Conservation (phyloP, 2,797 vertebrate species). For the Stomatorhinus walkeri region DNA sequence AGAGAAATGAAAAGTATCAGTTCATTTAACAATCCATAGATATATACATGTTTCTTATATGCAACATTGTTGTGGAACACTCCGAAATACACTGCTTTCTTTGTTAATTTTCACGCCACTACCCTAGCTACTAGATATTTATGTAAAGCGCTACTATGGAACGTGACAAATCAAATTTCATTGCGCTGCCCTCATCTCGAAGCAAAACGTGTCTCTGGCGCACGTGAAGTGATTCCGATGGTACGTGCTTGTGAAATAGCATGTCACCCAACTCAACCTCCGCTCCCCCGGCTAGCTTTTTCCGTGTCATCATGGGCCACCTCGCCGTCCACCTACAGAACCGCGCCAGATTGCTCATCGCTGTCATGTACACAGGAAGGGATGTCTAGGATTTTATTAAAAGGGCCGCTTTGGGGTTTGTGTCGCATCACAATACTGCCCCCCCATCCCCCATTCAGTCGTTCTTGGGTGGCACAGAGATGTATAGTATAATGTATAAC, state of each 20-base stretch:
- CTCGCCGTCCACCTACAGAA: background rate
- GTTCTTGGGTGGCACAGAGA: background rate
- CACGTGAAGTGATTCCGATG: background rate
- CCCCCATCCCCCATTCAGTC: background rate
- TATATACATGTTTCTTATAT: constrained; percentile 22
- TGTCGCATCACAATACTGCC: background rate
- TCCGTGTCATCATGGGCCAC: background rate
- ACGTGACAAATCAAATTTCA: constrained; percentile 1
- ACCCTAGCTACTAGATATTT: constrained; percentile 19
- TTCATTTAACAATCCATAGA: constrained; percentile 26
- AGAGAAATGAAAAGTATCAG: constrained; percentile 15
- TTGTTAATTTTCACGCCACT: background rate
- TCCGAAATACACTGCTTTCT: constrained; percentile 9
- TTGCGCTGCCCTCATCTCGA: background rate
- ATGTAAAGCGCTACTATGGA: constrained; percentile 20
- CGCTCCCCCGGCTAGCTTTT: background rate
- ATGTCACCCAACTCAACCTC: background rate
- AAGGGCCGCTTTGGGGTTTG: background rate
- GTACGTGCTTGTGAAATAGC: background rate
- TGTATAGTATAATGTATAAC: background rate
- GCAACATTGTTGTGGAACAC: background rate
- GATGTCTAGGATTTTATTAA: background rate
- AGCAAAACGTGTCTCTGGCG: background rate
- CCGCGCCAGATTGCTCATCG: background rate
- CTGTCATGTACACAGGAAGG: background rate